Evolutionary conservation across 2,797 vertebrate species (phyloP).

Genomic region (Myotis vivesi): DNA sequence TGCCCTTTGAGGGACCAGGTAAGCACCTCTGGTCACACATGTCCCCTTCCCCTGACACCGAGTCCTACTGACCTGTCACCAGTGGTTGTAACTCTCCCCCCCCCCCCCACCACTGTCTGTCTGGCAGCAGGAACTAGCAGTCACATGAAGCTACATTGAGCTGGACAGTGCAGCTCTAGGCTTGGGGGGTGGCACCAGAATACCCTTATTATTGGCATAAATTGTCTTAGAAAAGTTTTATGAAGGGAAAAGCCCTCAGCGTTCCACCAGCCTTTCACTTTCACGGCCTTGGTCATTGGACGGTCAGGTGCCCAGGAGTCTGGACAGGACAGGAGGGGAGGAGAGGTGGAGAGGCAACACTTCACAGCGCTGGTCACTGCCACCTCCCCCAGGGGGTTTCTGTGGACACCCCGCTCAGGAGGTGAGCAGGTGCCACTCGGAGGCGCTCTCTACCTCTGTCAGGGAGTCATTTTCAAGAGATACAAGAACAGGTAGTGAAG

Average conservation of each 20-base stretch:
- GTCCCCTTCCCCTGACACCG: neutral
- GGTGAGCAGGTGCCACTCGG: neutral
- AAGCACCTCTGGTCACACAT: conserved; percentile 81
- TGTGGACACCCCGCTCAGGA: neutral
- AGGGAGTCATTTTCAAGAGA: neutral
- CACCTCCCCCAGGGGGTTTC: neutral
- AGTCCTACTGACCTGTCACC: neutral
- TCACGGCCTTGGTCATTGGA: neutral
- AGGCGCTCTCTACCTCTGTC: neutral
- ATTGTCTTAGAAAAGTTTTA: neutral
- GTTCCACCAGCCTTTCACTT: neutral
- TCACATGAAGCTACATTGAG: neutral
- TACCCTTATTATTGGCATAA: neutral
- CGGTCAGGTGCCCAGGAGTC: neutral
- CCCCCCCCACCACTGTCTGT: neutral
- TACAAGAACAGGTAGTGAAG: no score
- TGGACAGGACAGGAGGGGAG: neutral
- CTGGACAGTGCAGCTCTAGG: neutral
- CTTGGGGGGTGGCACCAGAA: neutral
- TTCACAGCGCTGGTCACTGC: neutral
- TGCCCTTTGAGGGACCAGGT: conserved; percentile 98
- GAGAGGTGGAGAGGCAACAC: neutral
- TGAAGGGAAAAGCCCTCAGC: neutral
- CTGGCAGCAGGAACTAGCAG: neutral
- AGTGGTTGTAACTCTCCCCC: neutral